These are phyloP conservation scores for Hemicordylus capensis DNA, from an alignment of 2,113 vertebrate species.

Conservation along the genomic window DNA sequence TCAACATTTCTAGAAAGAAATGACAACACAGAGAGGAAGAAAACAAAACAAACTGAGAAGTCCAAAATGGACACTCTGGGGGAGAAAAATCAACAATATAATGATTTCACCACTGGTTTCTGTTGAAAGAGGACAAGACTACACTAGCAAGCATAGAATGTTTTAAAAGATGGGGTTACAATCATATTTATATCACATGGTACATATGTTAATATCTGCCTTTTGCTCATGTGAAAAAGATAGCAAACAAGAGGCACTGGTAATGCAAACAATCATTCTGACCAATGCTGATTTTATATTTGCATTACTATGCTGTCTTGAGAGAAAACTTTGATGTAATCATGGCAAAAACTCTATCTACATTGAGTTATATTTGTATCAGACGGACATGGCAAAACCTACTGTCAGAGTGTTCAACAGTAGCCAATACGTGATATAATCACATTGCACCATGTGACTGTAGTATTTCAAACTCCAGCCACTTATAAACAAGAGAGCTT, in stretches of 20 bases:
- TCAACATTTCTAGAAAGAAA: background rate
- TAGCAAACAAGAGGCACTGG: background rate
- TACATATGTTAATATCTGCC: background rate
- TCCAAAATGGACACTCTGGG: background rate
- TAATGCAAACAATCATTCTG: background rate
- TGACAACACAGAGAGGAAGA: background rate
- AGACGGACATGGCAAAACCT: background rate
- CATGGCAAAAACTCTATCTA: background rate
- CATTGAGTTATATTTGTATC: background rate
- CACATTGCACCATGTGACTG: background rate
- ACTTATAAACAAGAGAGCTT: too few relatives aligned
- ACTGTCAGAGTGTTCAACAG: background rate
- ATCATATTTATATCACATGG: background rate
- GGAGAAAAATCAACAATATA: background rate
- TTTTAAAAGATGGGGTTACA: background rate
- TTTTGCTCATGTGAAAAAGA: background rate
- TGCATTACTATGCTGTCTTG: background rate
- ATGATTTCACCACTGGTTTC: background rate
- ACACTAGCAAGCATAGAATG: background rate
- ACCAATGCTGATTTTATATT: background rate
- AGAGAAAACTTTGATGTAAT: too few relatives aligned
- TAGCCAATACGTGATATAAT: background rate
- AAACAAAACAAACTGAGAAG: background rate
- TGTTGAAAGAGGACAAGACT: background rate
- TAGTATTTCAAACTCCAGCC: background rate